Evolutionary conservation across 1,140 invertebrate genomes (phyloP), one percentile per base, ranked within the genome.

Genomic region (Nautilus pompilius): DNA sequence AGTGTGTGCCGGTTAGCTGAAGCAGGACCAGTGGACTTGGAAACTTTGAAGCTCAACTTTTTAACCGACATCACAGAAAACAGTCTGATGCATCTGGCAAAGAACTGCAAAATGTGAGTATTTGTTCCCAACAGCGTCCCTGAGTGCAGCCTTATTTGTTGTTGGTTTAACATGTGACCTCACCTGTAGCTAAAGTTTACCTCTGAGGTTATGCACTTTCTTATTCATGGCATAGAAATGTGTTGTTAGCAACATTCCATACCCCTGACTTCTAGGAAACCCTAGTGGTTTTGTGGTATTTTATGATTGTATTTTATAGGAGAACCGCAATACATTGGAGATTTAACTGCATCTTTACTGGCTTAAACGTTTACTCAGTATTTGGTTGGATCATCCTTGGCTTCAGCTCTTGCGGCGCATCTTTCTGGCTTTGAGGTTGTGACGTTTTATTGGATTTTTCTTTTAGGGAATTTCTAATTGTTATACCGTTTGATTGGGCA

Each of bases 1-100:
- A 81, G 79, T 71, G 73, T 80, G 2, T 68, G 66, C 6, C 68
- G 74, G 58, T 60, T 81, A n/a, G 79, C 78, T 13, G 76, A 69
- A 62, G 71, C 74, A 26, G 72, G 71, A 49, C 73, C 63, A 41
- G 69, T 71, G 32, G 62, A 68, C 32, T 56, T 81, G 41, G 76
- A 79, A 60, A 69, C 64, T 1, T 51, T 77, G 22, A 81, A 78
- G 66, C 60, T 81, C 13, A 81, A 77, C 65, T 81, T 80, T 45
- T 62, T 79, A 33, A 63, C 72, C 10, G 74, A 77, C 48, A 55
- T 81, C 29, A 75, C 72, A 17, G 77, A 79, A 53, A 36, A 62
- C 53, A 67, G 66, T 24, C 48, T 81, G 6, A 56, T 71, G 5
- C 75, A 74, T 67, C 67, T 81, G 2, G 70, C 72, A 22, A 74